Evolutionary conservation across 35 echinoderm and acorn worm species (phyloP), one percentile per base, ranked within the genome.

Genomic region (Lytechinus variegatus): DNA sequence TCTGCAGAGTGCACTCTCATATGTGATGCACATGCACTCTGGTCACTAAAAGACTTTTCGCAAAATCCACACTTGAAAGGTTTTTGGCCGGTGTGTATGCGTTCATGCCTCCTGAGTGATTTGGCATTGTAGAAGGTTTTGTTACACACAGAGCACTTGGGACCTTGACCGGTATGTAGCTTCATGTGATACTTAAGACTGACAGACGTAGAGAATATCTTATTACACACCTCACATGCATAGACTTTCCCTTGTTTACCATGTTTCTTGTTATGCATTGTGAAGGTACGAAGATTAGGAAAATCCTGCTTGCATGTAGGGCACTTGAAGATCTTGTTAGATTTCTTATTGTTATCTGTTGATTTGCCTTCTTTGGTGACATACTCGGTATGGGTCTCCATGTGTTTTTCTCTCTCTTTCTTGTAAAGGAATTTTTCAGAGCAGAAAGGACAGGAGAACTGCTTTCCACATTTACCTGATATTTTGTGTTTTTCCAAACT

Each of bases 1-100:
- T 88, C 79, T 21, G 56, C 95, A 7, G 71, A 96, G 90, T 98
- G 97, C n/a, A 95, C 94, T 56, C 87, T 61, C 97, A 98, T 97
- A 93, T 98, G 97, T 7, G 86, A 52, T 10, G 94, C 94, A 53
- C 79, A 94, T 5, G 56, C 92, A 61, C 92, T 96, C 79, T 86
- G 28, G 52, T 96, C 71, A 24, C 54, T 94, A n/a, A 97, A 97
- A 3, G 89, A 21, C 89, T 86, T 95, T 6, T 61, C 52, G 29
- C 96, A 97, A 5, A 87, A 13, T 16, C 92, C 44, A 56, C 96
- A 97, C 1, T 93, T 89, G 72, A 94, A 97, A 9, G 96, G 96
- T 29, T 91, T 95, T 27, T 95, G 57, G 21, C 96, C 96, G 24
- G 96, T 97, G 91, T 97, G 96, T 86, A 97, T 92, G 4, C 94